Percentiles rank a stretch among this genome's conserved stretches.
phyloP scores from a whole-genome alignment of 1,140 invertebrate species.

The Rhopalosiphum padi region DNA sequence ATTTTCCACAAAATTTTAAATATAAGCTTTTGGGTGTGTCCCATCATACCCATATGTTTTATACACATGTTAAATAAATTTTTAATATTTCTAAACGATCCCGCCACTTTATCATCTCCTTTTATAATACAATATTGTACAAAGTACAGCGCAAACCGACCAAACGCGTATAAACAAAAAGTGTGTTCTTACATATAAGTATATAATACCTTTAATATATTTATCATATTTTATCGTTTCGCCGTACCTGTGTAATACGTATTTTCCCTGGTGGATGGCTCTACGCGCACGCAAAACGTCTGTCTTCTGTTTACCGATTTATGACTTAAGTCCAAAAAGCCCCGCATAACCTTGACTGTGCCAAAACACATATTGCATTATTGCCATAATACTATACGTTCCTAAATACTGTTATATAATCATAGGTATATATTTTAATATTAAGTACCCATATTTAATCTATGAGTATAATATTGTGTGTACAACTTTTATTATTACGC shows the following conservation, averaged over 20 bases:
- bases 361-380: not conserved
- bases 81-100: not conserved
- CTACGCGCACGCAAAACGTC: no score
- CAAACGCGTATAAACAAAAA: not conserved
- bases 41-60: no score
- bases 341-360: not conserved
- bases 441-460: constrained; percentile 27
- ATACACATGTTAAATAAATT: not conserved
- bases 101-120: not conserved
- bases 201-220: not conserved
- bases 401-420: not conserved
- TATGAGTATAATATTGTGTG: not conserved
- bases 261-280: no score
- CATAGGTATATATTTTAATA: not conserved
- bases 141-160: not conserved
- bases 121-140: not conserved
- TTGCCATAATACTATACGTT: not conserved
- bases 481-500: not conserved
- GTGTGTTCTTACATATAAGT: not conserved
- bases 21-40: not conserved
- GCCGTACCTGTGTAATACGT: not conserved
- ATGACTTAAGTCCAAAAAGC: not conserved
- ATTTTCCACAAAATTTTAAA: not conserved
- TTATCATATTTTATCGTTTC: not conserved
- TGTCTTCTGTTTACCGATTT: not conserved